Evolutionary conservation across 2,113 vertebrate species (phyloP), one percentile per base, ranked within the genome.

Genomic region (Scalopus aquaticus): DNA sequence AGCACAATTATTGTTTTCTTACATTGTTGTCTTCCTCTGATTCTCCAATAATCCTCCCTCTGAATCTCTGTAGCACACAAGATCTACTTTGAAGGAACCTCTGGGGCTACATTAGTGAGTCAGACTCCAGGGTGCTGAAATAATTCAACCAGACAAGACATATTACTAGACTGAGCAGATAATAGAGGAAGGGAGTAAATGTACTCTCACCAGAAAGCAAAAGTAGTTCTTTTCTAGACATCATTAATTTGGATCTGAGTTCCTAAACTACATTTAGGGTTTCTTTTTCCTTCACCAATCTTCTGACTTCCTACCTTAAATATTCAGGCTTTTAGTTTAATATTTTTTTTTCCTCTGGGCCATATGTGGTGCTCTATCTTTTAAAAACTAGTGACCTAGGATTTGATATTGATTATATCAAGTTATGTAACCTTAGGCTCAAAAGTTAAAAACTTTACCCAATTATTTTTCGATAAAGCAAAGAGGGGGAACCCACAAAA

Each of bases 111-210:
- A 22, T 94, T 49, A 92, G 37, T 76, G 70, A 96, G 39, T 20
- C 35, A 81, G 30, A 84, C 17, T 79, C 83, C 8, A 69, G 51
- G 35, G 54, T 32, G 28, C 88, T 42, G 56, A 92, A 95, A 76
- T 76, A 83, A 87, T 83, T 79, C 76, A 95, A 73, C 30, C 70
- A 77, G 39, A 87, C 51, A 92, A 80, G 76, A 28, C 12, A 12
- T n/a, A 91, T 72, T 90, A 83, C 80, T 82, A 79, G 54, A 30
- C 4, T 30, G 24, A 42, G 42, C 26, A 87, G 44, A 86, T 22
- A 30, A 9, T 42, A 67, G 54, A 60, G 22, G 30, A 60, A 72
- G 32, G 24, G 9, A 49, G 19, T 64, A 62, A 90, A 73, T 62
- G 56, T n/a, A n/a, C 83, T 80, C 54, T 95, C 46, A 49, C 32